Evolutionary conservation across 2,797 vertebrate species (phyloP), one percentile per base, ranked within the genome.

Genomic region (Mallotus villosus): DNA sequence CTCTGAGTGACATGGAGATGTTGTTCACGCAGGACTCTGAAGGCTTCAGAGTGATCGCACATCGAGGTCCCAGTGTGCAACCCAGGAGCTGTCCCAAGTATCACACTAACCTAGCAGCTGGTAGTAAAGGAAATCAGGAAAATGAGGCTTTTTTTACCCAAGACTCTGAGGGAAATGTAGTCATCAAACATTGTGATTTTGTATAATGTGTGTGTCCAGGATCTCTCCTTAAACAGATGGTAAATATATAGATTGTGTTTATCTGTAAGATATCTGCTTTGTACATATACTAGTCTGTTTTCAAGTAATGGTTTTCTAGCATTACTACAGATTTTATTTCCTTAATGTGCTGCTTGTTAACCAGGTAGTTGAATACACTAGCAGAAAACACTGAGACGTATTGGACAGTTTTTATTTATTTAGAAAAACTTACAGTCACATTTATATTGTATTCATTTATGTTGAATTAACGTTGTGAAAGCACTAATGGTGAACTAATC

Each of bases 101-200:
- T 70, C 67, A 81, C 1, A 89, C 83, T 64, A 91, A 91, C 32
- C 5, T 72, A 37, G 24, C 49, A 0, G 0, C 3, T 0, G 34
- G 68, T 70, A 11, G 46, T 19, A 49, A 4, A 16, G 58, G 58
- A 60, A 83, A 81, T 2, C 85, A 79, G 11, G 59, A 93, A 24
- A 79, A 87, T 0, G 84, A 95, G 53, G 71, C 88, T 71, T 90
- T 98, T 27, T 97, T 99, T 85, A 97, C 97, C 0, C 94, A 98
- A 85, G 97, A 99, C 79, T 97, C 97, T 0, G 90, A 98, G 81
- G 97, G 96, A 76, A 95, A 97, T 86, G 78, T 87, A 65, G 95
- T 99, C 65, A 98, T 98, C 25, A 98, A 93, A 82, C 96, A 98
- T 78, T 91, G 85, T 67, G 29, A 4, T 3, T 16, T 6, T 51